Conservation (phyloP, 2,888 invertebrate genomes). For the Diabrotica balteata region DNA sequence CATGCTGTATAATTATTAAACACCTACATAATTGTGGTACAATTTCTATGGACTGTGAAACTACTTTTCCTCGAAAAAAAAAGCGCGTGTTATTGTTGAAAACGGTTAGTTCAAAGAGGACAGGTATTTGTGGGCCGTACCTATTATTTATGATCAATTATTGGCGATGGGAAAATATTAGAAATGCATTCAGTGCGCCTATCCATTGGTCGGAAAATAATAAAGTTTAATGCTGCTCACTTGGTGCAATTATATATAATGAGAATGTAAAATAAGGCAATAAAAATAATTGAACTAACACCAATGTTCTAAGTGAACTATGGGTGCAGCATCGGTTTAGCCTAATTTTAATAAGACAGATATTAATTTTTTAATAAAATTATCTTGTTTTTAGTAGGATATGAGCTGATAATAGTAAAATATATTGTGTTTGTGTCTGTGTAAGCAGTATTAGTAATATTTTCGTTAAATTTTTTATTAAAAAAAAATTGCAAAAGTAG, state of each 20-base stretch:
- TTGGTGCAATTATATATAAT: conserved; percentile 20
- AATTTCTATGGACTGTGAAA: too few species aligned
- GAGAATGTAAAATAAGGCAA: conserved; percentile 20
- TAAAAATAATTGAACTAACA: conserved; percentile 1
- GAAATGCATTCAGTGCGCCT: conserved; percentile 17
- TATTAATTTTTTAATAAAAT: neutral
- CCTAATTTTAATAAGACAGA: neutral
- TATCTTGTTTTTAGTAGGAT: too few species aligned
- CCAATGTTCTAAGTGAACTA: too few species aligned
- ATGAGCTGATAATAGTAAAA: too few species aligned
- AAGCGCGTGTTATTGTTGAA: conserved; percentile 7
- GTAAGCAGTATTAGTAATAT: too few species aligned
- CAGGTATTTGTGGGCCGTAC: conserved; percentile 22
- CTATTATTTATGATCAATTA: conserved; percentile 21
- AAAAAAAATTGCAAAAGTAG: too few species aligned
- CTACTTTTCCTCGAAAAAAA: too few species aligned
- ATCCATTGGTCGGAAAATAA: conserved; percentile 19
- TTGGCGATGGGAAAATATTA: conserved; percentile 24
- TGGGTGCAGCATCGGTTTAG: too few species aligned
- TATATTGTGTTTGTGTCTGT: too few species aligned
- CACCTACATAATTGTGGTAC: too few species aligned
- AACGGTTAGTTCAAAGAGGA: conserved; percentile 15
- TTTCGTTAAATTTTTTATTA: too few species aligned
- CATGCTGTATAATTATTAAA: too few species aligned
- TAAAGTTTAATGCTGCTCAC: conserved; percentile 23